Evolutionary conservation across 2,797 vertebrate species (phyloP).

Genomic region (Alosa sapidissima): DNA sequence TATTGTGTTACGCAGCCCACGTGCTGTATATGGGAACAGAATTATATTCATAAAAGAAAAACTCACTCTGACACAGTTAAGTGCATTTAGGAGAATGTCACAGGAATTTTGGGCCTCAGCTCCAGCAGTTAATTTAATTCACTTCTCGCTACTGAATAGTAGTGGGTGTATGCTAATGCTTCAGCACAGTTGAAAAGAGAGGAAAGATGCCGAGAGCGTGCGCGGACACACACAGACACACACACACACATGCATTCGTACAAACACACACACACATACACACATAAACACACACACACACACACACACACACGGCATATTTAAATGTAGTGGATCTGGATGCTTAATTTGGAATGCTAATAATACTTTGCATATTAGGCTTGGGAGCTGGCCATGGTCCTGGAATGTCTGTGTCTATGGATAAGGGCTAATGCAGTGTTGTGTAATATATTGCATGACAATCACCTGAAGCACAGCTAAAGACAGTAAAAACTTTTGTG

Average conservation of each 20-base stretch:
- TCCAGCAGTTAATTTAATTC: conserved; percentile 34
- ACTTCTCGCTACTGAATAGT: conserved; percentile 20
- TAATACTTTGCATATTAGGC: not conserved
- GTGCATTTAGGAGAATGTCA: conserved; percentile 40
- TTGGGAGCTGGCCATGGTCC: conserved; percentile 11
- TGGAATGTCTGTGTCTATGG: not conserved
- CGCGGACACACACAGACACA: not conserved
- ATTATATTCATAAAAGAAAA: conserved; percentile 34
- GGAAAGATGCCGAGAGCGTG: not conserved
- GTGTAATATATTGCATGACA: not conserved
- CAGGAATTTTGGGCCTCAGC: conserved; percentile 28
- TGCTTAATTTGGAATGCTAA: not conserved
- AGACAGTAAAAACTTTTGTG: not conserved
- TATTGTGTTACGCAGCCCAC: conserved; percentile 21
- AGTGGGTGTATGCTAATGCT: conserved; percentile 32
- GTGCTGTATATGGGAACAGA: conserved; percentile 22
- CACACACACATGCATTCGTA: conserved; percentile 2
- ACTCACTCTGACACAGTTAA: conserved; percentile 20
- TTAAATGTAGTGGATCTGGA: not conserved
- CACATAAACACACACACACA: not conserved
- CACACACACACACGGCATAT: not conserved
- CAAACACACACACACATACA: conserved; percentile 20
- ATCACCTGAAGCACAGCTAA: not conserved
- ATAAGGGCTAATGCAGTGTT: not conserved
- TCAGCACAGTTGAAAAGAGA: not conserved